Evolutionary conservation across 2,113 vertebrate species (phyloP).

Genomic region (Lipophrys pholis): DNA sequence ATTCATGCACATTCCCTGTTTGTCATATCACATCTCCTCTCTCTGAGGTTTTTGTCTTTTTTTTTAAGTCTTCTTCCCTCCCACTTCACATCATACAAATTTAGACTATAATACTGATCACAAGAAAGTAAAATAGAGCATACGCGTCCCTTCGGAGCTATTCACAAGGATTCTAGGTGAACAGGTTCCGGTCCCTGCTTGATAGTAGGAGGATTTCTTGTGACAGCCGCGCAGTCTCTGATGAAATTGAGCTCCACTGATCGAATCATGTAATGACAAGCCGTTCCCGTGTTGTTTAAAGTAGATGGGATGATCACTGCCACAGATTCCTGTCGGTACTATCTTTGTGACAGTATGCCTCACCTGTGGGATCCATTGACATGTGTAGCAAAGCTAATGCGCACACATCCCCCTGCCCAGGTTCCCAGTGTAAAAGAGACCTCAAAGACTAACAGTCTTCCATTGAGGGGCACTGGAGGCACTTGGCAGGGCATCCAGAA

Average conservation of each 20-base stretch:
- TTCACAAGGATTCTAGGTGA: conserved; percentile 16
- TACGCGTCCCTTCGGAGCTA: not conserved
- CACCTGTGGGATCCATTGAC: conserved; percentile 12
- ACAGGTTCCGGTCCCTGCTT: not conserved
- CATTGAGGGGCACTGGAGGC: conserved; percentile 38
- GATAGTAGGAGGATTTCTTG: not conserved
- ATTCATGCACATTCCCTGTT: not conserved
- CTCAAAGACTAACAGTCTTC: not conserved
- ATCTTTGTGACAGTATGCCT: conserved; percentile 14
- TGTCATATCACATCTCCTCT: conserved; percentile 10
- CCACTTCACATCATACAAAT: not conserved
- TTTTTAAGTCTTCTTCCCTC: not conserved
- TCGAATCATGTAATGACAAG: conserved; percentile 3
- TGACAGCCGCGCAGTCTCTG: not conserved
- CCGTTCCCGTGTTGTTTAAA: conserved; percentile 18
- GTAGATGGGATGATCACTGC: not conserved
- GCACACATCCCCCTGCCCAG: conserved; percentile 1
- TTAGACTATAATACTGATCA: not conserved
- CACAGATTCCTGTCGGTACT: conserved; percentile 9
- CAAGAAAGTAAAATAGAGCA: not conserved
- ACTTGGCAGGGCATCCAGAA: conserved; percentile 50
- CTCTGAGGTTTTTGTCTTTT: conserved; percentile 3
- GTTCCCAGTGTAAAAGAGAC: conserved; percentile 3
- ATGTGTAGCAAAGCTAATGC: conserved; percentile 1
- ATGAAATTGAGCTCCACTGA: conserved; percentile 17